Evolutionary conservation across 2,888 invertebrate genomes (phyloP).

Genomic region (Eutolmus rufibarbis): DNA sequence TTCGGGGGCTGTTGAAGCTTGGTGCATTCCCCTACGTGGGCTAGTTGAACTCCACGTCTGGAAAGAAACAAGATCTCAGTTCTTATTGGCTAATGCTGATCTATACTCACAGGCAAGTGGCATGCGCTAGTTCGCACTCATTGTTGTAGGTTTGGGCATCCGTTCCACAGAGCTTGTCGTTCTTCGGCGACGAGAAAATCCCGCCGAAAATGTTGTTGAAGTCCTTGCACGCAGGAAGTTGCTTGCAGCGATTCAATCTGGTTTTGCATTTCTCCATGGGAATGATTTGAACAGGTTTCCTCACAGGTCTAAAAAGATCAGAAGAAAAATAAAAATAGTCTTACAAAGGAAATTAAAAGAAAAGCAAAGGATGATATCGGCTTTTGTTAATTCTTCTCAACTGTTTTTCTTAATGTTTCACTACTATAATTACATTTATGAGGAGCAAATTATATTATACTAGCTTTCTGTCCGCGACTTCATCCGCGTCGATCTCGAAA

Average conservation of each 20-base stretch:
- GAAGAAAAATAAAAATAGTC: too few species aligned
- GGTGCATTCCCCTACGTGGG: conserved; percentile 88
- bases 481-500: too few species aligned
- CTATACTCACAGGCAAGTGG: conserved; percentile 79
- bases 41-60: conserved; percentile 84
- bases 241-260: conserved; percentile 78
- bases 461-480: too few species aligned
- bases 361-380: too few species aligned
- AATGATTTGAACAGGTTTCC: conserved; percentile 61
- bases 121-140: conserved; percentile 82
- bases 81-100: neutral
- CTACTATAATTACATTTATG: too few species aligned
- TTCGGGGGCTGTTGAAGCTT: conserved; percentile 66
- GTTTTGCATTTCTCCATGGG: conserved; percentile 79
- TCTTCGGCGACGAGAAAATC: conserved; percentile 66
- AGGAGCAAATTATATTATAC: too few species aligned
- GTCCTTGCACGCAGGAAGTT: conserved; percentile 71
- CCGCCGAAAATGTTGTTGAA: conserved; percentile 62
- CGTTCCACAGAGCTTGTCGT: conserved; percentile 87
- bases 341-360: too few species aligned
- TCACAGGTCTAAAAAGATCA: conserved; percentile 54
- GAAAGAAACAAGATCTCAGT: conserved; percentile 49
- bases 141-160: conserved; percentile 86
- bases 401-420: too few species aligned
- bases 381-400: too few species aligned